A percentile compares a stretch with the other conserved stretches of the same genome.
Evolutionary conservation across 2,888 invertebrate genomes (phyloP).

Genomic region (Dicranocentrus wangi): DNA sequence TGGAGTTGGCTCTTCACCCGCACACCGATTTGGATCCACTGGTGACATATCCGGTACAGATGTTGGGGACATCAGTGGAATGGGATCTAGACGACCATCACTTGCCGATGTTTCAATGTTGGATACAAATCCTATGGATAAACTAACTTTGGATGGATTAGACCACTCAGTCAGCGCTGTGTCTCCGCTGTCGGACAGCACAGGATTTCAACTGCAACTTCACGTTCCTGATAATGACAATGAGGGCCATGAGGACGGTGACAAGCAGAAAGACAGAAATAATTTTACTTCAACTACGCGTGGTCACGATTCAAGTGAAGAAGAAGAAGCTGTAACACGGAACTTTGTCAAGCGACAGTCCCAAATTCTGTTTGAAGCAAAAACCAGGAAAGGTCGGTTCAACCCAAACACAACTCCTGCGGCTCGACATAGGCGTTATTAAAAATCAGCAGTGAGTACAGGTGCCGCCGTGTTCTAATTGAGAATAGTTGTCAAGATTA

Average conservation of each 20-base stretch:
- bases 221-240: constrained; percentile 34
- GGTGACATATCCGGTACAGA: constrained; percentile 29
- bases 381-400: constrained; percentile 71
- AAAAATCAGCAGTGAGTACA: no score
- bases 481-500: no score
- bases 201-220: constrained; percentile 48
- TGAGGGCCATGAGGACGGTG: constrained; percentile 32
- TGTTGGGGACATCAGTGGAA: not conserved
- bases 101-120: constrained; percentile 23
- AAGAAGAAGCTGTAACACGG: constrained; percentile 71
- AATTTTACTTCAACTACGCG: constrained; percentile 1
- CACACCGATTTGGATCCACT: constrained; percentile 40
- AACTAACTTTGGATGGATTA: constrained; percentile 21
- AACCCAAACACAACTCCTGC: constrained; percentile 63
- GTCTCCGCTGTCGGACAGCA: constrained; percentile 35
- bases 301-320: constrained; percentile 70
- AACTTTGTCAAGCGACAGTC: constrained; percentile 71
- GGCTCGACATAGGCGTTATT: constrained; percentile 52
- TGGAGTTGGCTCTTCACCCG: constrained; percentile 30
- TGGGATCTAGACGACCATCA: constrained; percentile 42
- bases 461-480: no score
- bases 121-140: constrained; percentile 27
- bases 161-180: not conserved
- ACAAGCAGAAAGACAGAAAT: constrained; percentile 24
- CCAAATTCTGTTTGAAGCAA: constrained; percentile 70